Conservation (phyloP, 2,113 vertebrate species). For the Cairina moschata region DNA sequence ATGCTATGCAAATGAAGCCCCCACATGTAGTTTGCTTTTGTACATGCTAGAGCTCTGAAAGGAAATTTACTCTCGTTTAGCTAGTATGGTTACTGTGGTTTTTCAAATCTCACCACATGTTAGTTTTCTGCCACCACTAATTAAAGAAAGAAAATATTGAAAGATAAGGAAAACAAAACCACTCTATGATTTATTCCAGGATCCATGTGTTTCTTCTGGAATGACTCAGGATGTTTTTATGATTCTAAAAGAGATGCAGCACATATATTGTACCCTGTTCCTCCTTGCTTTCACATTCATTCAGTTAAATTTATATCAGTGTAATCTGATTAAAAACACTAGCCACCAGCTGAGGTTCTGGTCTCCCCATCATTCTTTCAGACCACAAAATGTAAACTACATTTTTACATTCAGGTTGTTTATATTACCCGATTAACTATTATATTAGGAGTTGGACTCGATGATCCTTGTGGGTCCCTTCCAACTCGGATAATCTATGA, state of each 20-base stretch:
- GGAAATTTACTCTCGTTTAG: conserved; percentile 10
- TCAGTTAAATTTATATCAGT: not conserved
- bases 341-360: not conserved
- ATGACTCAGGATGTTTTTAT: not conserved
- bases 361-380: not conserved
- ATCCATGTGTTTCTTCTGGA: not conserved
- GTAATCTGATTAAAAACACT: not conserved
- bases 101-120: conserved; percentile 26
- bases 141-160: conserved; percentile 23
- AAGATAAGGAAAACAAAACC: not conserved
- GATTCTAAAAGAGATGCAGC: not conserved
- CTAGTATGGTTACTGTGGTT: conserved; percentile 58
- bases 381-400: not conserved
- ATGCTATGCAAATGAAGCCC: not conserved
- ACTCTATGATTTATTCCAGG: not conserved
- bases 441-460: too few species aligned
- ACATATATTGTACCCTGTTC: fast-evolving
- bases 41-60: not conserved
- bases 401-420: not conserved
- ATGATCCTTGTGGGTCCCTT: too few species aligned
- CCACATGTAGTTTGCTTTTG: not conserved
- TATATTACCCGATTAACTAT: not conserved
- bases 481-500: too few species aligned
- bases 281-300: not conserved
- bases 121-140: conserved; percentile 30